Base-by-base conservation (phyloP, 2,888 invertebrate genomes). In the Drosophila flavopinicola region DNA sequence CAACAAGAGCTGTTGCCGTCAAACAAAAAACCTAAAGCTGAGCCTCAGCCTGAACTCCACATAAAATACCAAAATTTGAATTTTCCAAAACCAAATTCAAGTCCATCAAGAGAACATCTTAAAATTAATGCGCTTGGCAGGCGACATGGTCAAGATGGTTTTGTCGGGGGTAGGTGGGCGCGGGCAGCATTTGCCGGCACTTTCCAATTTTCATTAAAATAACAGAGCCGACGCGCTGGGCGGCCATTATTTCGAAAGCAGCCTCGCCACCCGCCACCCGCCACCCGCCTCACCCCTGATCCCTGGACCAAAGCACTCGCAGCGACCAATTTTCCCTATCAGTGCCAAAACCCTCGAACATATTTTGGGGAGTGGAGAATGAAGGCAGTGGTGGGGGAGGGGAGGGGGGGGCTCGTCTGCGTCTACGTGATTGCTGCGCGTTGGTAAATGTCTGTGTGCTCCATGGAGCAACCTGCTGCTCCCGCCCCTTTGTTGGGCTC, bases 161-260 rank as follows among this genome's bases (percentile, higher is more conserved):
- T 56, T 53, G n/a, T 32, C 11, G 25, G 59, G 33, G 4, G 9
- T 5, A 1, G 27, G 25, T 23, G 53, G 74, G 13, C 47, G 49
- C 41, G 45, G 64, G 63, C 63, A 65, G 66, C 76, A 75, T 72
- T 80, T 84, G 66, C 76, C 68, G 72, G 78, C 78, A 84, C 85
- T 88, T 89, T 87, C 68, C 85, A 88, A 88, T 89, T 88, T 89
- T 85, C 87, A 88, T 89, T 89, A 88, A 87, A 88, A 84, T 89
- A 88, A 88, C 84, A 87, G 85, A 75, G 73, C 72, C 72, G 75
- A 70, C 73, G 78, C 66, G 64, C 60, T 52, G 64, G 65, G 56
- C 57, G 29, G 69, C 77, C 68, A 60, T 72, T 66, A 74, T 73
- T 68, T 54, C 41, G 44, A 63, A 67, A 64, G 67, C 66, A 54